Base-by-base conservation (phyloP, 2,113 vertebrate species). In the Perognathus longimembris region DNA sequence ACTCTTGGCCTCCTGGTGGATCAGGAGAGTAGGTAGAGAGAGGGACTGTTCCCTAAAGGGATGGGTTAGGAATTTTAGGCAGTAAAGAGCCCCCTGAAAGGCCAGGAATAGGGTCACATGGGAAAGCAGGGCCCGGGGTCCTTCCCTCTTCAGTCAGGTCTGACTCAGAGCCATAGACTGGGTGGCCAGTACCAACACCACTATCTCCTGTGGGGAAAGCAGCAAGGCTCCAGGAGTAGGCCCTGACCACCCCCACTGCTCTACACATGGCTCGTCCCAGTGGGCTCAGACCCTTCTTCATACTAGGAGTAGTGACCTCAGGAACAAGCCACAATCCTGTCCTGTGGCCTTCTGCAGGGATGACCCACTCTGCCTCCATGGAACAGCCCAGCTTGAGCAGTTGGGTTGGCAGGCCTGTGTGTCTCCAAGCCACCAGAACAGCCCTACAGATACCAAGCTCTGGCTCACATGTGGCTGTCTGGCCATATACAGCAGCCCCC, bases 1-100 rank as follows among this genome's bases (percentile, higher is more conserved):
- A 32, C 86, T 93, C 94, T 75, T 7, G 17, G 2, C 95, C 93
- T 95, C 93, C 93, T 78, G 82, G 82, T 50, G 61, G 70, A 59
- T 30, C 6, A 64, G 81, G 18, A n/a, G 26, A 50, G 45, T 9
- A 30, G 50, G 26, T 7, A 5, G 50, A 82, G 50, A 82, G 28
- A 64, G 36, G 1, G 14, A 17, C 30, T 24, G 34, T n/a, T 77
- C 28, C 84, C 36, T 40, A 63, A 24, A 38, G 74, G 17, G 17
- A 40, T 24, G 5, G 36, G 34, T 20, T 54, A 66, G 20, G 18
- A 59, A 36, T 21, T 63, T 70, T 45, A 5, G 34, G 26, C 26
- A 61, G 88, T 80, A 34, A 69, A 83, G 36, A 86, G 2, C 21
- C 50, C 5, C 12, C 7, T 8, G 57, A 54, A 89, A 91, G 64